Evolutionary conservation across 2,797 vertebrate genomes (phyloP).

Genomic region (Hyperoplus lanceolatus): DNA sequence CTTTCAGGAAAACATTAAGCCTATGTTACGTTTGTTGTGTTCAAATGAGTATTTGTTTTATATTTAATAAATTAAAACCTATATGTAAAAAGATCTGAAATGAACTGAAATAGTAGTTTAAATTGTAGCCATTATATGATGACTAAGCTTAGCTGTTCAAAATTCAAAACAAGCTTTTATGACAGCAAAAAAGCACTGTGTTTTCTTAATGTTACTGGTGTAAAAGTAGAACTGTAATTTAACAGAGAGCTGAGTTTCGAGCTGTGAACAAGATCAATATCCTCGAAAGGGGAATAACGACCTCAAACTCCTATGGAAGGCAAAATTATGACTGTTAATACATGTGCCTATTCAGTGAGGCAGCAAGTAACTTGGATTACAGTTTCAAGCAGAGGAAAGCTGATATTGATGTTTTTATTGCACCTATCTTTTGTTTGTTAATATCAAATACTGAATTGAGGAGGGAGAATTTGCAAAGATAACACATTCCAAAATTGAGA

Average conservation of each 20-base stretch:
- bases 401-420: conserved; percentile 32
- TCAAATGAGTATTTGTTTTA: not conserved
- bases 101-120: not conserved
- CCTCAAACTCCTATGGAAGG: conserved; percentile 3
- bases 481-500: conserved; percentile 14
- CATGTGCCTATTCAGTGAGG: conserved; percentile 18
- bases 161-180: not conserved
- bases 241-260: conserved; percentile 23
- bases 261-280: conserved; percentile 40
- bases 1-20: not conserved
- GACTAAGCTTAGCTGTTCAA: not conserved
- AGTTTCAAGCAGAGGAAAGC: conserved; percentile 12
- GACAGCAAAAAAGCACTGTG: not conserved
- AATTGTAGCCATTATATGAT: not conserved
- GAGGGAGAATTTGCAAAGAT: conserved; percentile 39
- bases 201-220: conserved; percentile 3
- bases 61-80: not conserved
- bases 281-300: conserved; percentile 27
- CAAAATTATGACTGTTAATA: conserved; percentile 19
- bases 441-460: conserved; percentile 18
- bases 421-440: conserved; percentile 24
- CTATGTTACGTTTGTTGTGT: not conserved
- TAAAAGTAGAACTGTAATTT: conserved; percentile 8
- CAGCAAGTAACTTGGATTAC: not conserved
- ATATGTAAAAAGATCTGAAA: not conserved